A percentile compares a stretch with the other conserved stretches of the same genome.
phyloP scores from a whole-genome alignment of 1,140 invertebrate genomes.

The Vanessa tameamea region DNA sequence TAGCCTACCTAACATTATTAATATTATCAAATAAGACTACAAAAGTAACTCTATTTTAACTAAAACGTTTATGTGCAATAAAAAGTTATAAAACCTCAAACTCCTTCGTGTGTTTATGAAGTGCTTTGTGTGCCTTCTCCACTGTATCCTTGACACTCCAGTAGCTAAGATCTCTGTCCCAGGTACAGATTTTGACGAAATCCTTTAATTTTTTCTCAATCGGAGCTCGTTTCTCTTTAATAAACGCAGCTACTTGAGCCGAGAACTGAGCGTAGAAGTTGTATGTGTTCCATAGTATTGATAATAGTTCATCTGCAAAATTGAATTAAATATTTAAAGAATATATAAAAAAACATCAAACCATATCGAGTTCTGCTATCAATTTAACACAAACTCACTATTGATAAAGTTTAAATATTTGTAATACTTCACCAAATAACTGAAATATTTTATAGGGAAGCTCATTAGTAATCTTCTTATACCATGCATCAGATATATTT shows the following conservation, averaged over 20 bases:
- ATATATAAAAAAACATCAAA: not conserved
- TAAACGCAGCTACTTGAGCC: conserved; percentile 82
- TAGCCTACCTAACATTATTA: too few species aligned
- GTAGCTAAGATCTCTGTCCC: conserved; percentile 96
- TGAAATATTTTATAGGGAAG: too few species aligned
- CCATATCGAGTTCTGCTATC: too few species aligned
- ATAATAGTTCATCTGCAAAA: conserved; percentile 81
- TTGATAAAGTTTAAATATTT: too few species aligned
- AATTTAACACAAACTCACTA: too few species aligned
- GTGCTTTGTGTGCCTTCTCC: conserved; percentile 91
- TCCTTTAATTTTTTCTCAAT: conserved; percentile 96
- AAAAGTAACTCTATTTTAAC: too few species aligned
- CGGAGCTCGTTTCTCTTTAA: conserved; percentile 86
- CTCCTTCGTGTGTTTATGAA: conserved; percentile 93
- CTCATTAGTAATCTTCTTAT: too few species aligned
- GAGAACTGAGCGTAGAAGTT: conserved; percentile 92
- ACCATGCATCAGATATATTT: too few species aligned
- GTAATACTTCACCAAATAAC: too few species aligned
- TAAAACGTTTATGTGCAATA: too few species aligned
- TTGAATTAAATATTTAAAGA: not conserved
- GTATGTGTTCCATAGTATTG: conserved; percentile 92
- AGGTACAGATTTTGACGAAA: conserved; percentile 97
- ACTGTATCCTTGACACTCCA: conserved; percentile 95
- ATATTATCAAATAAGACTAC: too few species aligned
- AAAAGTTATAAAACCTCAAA: conserved; percentile 80